Conservation (phyloP, 2,113 vertebrate genomes). For the Atractosteus spatula region DNA sequence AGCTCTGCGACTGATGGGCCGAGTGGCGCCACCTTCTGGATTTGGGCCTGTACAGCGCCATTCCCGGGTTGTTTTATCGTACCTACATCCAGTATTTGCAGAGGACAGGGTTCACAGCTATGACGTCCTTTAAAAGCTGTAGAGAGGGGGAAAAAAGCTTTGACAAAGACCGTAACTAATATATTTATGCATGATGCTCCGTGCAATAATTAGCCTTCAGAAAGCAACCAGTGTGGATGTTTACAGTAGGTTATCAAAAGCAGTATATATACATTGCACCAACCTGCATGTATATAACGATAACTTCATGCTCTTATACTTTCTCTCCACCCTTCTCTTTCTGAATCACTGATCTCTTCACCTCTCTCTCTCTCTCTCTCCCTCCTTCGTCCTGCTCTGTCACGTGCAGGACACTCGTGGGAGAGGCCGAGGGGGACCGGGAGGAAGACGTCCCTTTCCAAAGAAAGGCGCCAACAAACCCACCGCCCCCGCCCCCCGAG, state of each 20-base stretch:
- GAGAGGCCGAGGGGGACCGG: constrained; percentile 39
- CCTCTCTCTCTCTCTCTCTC: constrained; percentile 12
- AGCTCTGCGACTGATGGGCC: not conserved
- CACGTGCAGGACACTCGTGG: too few relatives aligned
- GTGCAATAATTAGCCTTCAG: constrained; percentile 14
- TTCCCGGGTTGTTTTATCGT: too few relatives aligned
- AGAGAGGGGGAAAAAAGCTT: too few relatives aligned
- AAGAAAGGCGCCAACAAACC: constrained; percentile 38
- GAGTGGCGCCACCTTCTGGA: not conserved
- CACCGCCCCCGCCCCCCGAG: constrained; percentile 49
- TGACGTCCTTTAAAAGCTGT: too few relatives aligned
- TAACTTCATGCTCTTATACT: not conserved
- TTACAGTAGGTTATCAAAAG: too few relatives aligned
- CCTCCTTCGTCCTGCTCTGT: constrained; percentile 9
- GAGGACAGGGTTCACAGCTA: too few relatives aligned
- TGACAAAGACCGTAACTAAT: not conserved
- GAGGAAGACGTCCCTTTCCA: constrained; percentile 55
- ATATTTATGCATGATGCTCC: constrained; percentile 2
- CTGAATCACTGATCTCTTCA: not conserved
- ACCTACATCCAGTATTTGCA: too few relatives aligned
- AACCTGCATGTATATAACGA: not conserved
- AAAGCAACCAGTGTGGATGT: not conserved
- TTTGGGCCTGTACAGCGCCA: not conserved
- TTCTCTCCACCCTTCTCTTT: not conserved
- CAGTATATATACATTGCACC: not conserved